These are phyloP conservation scores for Halichoerus grypus DNA, from an alignment of 2,113 vertebrate species.

Conservation along the genomic window DNA sequence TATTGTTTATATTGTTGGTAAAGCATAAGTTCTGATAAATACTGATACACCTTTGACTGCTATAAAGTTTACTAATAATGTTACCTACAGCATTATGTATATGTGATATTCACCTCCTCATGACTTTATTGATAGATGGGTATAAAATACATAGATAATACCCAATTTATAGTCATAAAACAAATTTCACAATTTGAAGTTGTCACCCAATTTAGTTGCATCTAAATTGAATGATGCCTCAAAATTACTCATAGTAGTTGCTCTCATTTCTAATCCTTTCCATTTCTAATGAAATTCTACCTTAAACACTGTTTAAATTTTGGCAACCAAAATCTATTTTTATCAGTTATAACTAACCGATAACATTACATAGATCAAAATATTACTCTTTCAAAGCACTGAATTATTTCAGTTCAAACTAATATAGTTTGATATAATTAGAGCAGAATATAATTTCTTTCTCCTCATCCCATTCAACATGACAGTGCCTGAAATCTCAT, in stretches of 20 bases:
- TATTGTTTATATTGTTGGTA: not conserved
- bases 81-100: not conserved
- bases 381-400: constrained; percentile 64
- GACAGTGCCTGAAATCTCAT: constrained; percentile 66
- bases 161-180: not conserved
- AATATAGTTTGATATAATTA: constrained; percentile 65
- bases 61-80: not conserved
- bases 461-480: constrained; percentile 64
- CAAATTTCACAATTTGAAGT: not conserved
- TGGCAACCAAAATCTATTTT: constrained; percentile 67
- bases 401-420: constrained; percentile 71
- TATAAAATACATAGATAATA: not conserved
- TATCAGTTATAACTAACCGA: constrained; percentile 44
- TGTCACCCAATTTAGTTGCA: not conserved
- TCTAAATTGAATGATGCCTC: not conserved
- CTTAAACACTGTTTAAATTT: constrained; percentile 41
- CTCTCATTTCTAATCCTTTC: not conserved
- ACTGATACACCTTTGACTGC: not conserved
- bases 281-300: constrained; percentile 59
- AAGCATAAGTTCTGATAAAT: not conserved
- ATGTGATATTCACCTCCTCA: not conserved
- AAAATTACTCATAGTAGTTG: not conserved
- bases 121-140: not conserved
- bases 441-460: constrained; percentile 71
- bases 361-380: constrained; percentile 63